Evolutionary conservation across 2,113 vertebrate species (phyloP).

Genomic region (Rousettus leschenaultii): DNA sequence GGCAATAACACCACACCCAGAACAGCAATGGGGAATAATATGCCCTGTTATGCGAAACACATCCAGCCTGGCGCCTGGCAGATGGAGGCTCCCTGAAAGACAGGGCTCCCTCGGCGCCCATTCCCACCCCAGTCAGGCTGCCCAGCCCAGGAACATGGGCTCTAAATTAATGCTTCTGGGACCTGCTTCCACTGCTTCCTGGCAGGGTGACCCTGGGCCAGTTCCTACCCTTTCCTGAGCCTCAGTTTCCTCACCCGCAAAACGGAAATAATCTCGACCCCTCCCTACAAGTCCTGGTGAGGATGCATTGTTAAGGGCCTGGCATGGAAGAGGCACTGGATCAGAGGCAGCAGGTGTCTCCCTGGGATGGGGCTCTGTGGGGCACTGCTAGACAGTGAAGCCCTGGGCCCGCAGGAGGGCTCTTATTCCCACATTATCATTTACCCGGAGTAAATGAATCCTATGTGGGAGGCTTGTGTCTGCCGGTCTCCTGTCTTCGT

Average conservation of each 20-base stretch:
- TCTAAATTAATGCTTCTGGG: rapidly evolving
- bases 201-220: neutral
- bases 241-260: neutral
- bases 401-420: neutral
- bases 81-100: neutral
- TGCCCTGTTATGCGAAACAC: rapidly evolving
- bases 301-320: neutral
- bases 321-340: neutral
- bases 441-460: rapidly evolving
- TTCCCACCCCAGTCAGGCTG: rapidly evolving
- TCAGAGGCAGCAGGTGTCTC: neutral
- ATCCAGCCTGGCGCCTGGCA: neutral
- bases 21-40: neutral
- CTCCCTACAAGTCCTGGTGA: neutral
- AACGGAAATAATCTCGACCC: neutral
- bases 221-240: neutral
- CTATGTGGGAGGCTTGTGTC: rapidly evolving
- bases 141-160: neutral
- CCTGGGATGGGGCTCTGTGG: rapidly evolving
- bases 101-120: neutral
- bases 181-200: neutral
- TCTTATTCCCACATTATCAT: neutral
- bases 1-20: neutral
- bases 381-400: neutral
- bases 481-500: neutral